phyloP scores from a whole-genome alignment of 2,888 invertebrate species.

The Phaonia tiefii region DNA sequence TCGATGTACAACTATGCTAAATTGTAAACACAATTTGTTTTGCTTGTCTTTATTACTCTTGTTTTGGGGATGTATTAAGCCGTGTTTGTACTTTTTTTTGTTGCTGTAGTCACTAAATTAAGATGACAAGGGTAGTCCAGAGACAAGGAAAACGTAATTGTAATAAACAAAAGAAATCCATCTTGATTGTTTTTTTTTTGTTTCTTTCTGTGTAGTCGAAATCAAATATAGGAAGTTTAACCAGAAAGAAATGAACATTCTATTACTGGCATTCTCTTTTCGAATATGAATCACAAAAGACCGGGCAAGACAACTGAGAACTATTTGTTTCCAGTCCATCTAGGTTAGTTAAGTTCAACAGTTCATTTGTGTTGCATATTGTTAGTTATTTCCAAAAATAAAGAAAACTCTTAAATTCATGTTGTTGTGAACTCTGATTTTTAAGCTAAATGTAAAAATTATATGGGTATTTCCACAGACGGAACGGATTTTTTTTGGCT shows the following conservation, averaged over 20 bases:
- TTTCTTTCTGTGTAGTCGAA: not conserved
- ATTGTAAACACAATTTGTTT: slow-evolving; percentile 47
- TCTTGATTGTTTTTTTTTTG: not conserved
- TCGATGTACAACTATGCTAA: slow-evolving; percentile 34
- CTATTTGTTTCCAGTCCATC: slow-evolving; percentile 69
- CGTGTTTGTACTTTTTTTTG: slow-evolving; percentile 8
- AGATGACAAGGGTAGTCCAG: slow-evolving; percentile 50
- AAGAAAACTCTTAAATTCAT: slow-evolving; percentile 40
- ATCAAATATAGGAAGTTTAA: slow-evolving; percentile 38
- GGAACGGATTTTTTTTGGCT: too few species aligned
- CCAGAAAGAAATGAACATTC: slow-evolving; percentile 53
- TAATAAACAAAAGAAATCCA: slow-evolving; percentile 56
- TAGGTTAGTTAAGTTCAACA: slow-evolving; percentile 69
- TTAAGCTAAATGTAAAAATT: slow-evolving; percentile 16
- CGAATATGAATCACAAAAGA: slow-evolving; percentile 7
- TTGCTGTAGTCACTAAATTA: slow-evolving; percentile 56
- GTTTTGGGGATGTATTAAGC: not conserved
- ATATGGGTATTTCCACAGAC: not conserved
- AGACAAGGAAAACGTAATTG: slow-evolving; percentile 37
- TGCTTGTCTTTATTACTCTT: slow-evolving; percentile 28
- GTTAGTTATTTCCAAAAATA: slow-evolving; percentile 25
- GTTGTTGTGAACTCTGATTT: not conserved
- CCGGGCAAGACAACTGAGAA: slow-evolving; percentile 58
- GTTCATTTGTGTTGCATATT: slow-evolving; percentile 55
- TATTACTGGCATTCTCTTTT: slow-evolving; percentile 44